Evolutionary conservation across 2,113 vertebrate species (phyloP), one percentile per base, ranked within the genome.

Genomic region (Illadopsis cleaveri): DNA sequence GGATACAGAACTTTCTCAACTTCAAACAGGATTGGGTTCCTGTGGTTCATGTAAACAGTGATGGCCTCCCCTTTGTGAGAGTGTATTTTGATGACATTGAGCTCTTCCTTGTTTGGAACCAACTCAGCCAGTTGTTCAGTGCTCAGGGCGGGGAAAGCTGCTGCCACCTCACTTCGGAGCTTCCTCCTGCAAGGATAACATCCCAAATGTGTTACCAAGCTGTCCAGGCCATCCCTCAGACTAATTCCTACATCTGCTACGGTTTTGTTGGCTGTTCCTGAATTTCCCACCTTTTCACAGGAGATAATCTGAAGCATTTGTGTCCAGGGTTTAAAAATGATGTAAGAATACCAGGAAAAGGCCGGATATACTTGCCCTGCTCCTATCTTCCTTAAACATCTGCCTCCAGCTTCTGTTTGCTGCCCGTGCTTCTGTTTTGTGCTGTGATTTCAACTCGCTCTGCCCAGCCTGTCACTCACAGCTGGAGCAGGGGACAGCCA

Each of bases 21-120:
- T 95, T 99, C 99, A 98, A 99, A 99, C 79, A 99, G 98, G 33
- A 99, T 77, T 20, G 99, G 99, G 79, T 99, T 99, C 93, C 97
- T 98, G 82, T 97, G 98, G 38, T 98, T 98, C 86, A 98, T 87
- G 30, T 99, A 99, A 61, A 99, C 95, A 38, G 98, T 99, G 83
- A 99, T 70, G 0, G 98, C 94, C 71, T 99, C 99, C 90, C 99
- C 99, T 96, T 98, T 99, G 94, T 99, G 99, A 53, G 97, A 96
- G 51, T 99, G 98, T 50, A 99, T 93, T 97, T 99, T 99, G 84
- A 99, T 96, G 62, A 99, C 89, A 86, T 98, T 99, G 86, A 99
- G 93, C 66, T 99, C 99, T 28, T 99, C 99, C 97, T 99, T 99
- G 97, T 98, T 98, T 54, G 99, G 99, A 57, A 99, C 69, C 47